A percentile compares a stretch with the other conserved stretches of the same genome.
Evolutionary conservation across 2,888 invertebrate genomes (phyloP).

Genomic region (Parochlus steinenii): DNA sequence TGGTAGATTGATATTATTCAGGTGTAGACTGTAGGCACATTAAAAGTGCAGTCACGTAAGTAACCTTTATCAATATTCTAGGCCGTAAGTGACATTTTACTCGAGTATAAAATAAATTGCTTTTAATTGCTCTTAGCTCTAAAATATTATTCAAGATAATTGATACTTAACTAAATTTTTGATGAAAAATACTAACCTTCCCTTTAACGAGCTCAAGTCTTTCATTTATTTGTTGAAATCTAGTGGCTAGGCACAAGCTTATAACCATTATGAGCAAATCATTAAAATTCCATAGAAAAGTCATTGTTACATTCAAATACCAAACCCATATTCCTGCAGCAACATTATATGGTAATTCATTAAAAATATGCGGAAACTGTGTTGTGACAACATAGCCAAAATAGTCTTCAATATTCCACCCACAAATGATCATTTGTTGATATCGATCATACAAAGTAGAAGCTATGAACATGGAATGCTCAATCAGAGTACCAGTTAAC

Average conservation of each 20-base stretch:
- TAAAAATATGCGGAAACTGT: neutral
- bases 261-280: slow-evolving; percentile 1
- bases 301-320: neutral
- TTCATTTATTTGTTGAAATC: neutral
- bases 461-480: neutral
- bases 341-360: neutral
- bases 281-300: slow-evolving; percentile 1
- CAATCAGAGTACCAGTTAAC: no score
- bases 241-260: neutral
- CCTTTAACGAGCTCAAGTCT: neutral
- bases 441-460: neutral
- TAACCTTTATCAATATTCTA: no score
- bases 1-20: no score
- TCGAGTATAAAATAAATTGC: no score
- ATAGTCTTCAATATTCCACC: neutral
- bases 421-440: neutral
- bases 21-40: no score
- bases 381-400: neutral
- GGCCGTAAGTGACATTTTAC: no score
- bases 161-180: no score
- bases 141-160: no score
- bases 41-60: no score
- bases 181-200: neutral
- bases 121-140: no score
- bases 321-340: neutral